These are phyloP conservation scores for Polyommatus icarus DNA, from an alignment of 2,888 invertebrate species.

Conservation along the genomic window DNA sequence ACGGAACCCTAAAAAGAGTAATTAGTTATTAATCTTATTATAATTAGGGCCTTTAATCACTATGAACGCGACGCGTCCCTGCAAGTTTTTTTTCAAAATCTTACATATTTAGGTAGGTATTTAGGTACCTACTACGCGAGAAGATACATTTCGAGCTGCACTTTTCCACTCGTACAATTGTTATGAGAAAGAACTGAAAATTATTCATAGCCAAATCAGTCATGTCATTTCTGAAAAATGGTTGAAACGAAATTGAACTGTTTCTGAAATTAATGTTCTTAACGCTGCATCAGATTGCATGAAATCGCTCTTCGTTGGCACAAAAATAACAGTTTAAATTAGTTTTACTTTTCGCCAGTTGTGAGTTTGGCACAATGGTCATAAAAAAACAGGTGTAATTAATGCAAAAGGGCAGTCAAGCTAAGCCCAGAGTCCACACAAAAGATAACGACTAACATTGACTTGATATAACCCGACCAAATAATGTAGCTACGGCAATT, in stretches of 20 bases:
- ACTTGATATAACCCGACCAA: too few relatives aligned
- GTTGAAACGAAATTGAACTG: not conserved
- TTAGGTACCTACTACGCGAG: too few relatives aligned
- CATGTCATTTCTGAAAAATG: not conserved
- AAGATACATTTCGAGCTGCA: not conserved
- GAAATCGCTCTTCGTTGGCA: not conserved
- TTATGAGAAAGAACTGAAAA: not conserved
- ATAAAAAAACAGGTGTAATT: not conserved
- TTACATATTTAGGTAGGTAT: too few relatives aligned
- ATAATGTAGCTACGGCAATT: too few relatives aligned
- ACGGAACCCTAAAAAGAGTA: too few relatives aligned
- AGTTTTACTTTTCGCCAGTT: not conserved
- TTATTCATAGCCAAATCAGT: not conserved
- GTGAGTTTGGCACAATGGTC: not conserved
- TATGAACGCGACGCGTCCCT: too few relatives aligned
- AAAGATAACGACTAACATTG: too few relatives aligned
- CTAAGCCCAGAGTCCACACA: too few relatives aligned
- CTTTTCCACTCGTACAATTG: not conserved
- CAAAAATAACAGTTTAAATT: not conserved
- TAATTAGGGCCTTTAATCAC: too few relatives aligned
- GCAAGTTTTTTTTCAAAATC: too few relatives aligned
- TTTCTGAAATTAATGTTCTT: conserved; percentile 11
- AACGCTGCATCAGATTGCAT: not conserved
- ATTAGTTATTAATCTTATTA: too few relatives aligned
- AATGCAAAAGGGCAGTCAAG: too few relatives aligned